These are phyloP conservation scores for Drosophila gunungcola DNA, from an alignment of 1,140 invertebrate species.

Conservation along the genomic window DNA sequence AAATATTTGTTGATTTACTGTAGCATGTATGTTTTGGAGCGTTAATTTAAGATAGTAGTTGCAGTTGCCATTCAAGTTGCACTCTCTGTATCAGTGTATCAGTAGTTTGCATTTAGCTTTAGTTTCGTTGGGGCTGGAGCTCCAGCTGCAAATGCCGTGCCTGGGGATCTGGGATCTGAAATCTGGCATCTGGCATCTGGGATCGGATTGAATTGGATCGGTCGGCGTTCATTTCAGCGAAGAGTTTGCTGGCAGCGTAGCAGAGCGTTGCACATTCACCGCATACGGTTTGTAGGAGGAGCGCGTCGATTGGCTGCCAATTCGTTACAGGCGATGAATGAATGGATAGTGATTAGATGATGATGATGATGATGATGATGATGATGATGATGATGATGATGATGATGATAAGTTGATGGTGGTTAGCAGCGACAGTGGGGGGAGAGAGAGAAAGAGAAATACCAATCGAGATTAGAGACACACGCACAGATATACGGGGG, in stretches of 20 bases:
- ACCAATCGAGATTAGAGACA: constrained; percentile 68
- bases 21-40: constrained; percentile 35
- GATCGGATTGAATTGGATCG: constrained; percentile 20
- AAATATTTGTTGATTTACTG: constrained; percentile 53
- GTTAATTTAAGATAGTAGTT: constrained; percentile 68
- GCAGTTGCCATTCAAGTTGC: constrained; percentile 25
- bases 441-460: constrained; percentile 67
- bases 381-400: constrained; percentile 33
- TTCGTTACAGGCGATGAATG: neutral
- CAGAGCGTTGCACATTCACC: constrained; percentile 88
- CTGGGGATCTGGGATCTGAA: constrained; percentile 8
- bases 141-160: constrained; percentile 7
- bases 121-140: constrained; percentile 13
- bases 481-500: constrained; percentile 27
- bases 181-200: constrained; percentile 9
- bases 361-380: constrained; percentile 40
- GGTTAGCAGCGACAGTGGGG: constrained; percentile 43
- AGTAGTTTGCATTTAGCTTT: constrained; percentile 3
- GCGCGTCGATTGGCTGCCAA: constrained; percentile 87
- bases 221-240: constrained; percentile 83
- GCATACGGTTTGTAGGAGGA: constrained; percentile 89
- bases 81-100: neutral
- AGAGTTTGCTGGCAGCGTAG: constrained; percentile 88
- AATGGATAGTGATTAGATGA: constrained; percentile 3
- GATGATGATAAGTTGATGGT: constrained; percentile 25